These are phyloP conservation scores for Bungarus multicinctus DNA, from an alignment of 2,113 vertebrate genomes.

Conservation along the genomic window DNA sequence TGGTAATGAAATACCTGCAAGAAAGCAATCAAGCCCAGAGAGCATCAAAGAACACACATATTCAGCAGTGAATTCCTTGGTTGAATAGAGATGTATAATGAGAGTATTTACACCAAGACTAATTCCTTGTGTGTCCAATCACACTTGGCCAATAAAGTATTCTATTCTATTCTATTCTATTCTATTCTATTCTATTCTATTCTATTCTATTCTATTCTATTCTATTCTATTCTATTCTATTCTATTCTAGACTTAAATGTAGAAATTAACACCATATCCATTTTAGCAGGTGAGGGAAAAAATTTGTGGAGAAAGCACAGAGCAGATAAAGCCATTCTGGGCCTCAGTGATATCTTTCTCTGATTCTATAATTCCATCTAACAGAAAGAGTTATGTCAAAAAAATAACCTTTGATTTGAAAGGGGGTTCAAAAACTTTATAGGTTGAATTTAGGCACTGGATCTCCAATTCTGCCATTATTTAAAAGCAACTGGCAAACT, in stretches of 20 bases:
- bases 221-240: too few relatives aligned
- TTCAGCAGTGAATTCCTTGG: neutral
- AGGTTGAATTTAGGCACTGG: neutral
- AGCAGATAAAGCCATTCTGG: neutral
- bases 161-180: too few relatives aligned
- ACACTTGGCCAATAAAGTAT: too few relatives aligned
- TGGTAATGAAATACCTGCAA: neutral
- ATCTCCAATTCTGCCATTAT: neutral
- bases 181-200: too few relatives aligned
- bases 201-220: too few relatives aligned
- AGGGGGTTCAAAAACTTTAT: neutral
- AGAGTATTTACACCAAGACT: too few relatives aligned
- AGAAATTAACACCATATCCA: neutral
- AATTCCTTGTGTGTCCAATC: too few relatives aligned
- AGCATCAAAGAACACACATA: neutral
- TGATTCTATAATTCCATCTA: neutral
- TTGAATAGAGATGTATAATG: neutral
- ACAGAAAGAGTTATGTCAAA: neutral
- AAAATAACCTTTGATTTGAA: neutral
- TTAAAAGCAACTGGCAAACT: neutral
- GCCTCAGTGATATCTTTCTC: neutral
- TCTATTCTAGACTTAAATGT: neutral
- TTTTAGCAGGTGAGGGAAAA: neutral
- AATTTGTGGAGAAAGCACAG: neutral
- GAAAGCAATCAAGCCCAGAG: neutral